Base-by-base conservation (phyloP, 2,797 vertebrate genomes). In the Paguma larvata region DNA sequence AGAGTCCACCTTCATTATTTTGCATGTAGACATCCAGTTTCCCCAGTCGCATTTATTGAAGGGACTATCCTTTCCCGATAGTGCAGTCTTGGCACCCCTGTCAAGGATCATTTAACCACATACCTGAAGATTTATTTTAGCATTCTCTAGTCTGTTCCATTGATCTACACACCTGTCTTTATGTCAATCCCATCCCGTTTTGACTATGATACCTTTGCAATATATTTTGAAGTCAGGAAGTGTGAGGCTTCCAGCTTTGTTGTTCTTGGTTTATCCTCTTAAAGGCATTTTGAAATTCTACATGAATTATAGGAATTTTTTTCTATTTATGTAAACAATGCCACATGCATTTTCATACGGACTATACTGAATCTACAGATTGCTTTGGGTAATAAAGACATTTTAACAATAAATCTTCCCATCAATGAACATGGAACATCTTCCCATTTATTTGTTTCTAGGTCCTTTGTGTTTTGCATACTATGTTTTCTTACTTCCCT, bases 171-270 rank as follows among this genome's bases (percentile, higher is more conserved):
- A 19, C 34, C 63, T 80, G 67, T 87, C 68, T 94, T 68, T 78
- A 48, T 68, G 77, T n/a, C 13, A 83, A 53, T 75, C 30, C 5
- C 25, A 70, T 38, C 23, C 14, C 21, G 34, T 70, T 83, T 77
- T 88, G 13, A 84, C 27, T 68, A 82, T 12, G 59, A 3, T 59
- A 82, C 38, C 65, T 85, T 87, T 46, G n/a, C 62, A 94, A n/a
- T 56, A 46, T 34, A 38, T 59, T 92, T 78, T 91, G 73, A 96
- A 92, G 85, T 65, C 18, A 92, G 30, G 32, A 82, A 67, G 38
- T 78, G 16, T 63, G 23, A 84, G 34, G 51, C 62, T 46, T 85
- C 72, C 34, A 92, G 44, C 32, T 89, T 53, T 87, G 67, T 79
- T 56, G 38, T 75, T 75, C 48, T 68, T 70, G 78, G 34, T 86